A percentile compares a stretch with the other conserved stretches of the same genome.
phyloP scores from a whole-genome alignment of 1,140 invertebrate genomes.

The Samia ricini region DNA sequence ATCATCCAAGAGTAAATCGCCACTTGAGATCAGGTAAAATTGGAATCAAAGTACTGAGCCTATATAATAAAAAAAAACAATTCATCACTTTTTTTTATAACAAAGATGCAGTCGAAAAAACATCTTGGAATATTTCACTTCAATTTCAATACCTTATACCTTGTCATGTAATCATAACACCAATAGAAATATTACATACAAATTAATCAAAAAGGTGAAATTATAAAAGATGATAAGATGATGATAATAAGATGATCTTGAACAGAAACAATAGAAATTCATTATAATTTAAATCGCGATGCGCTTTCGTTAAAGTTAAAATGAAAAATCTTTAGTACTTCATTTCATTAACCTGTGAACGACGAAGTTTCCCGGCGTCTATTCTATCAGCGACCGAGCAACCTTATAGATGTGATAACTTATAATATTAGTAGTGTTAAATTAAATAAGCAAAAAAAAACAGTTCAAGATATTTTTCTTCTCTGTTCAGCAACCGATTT shows the following conservation, averaged over 20 bases:
- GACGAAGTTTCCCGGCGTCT: neutral
- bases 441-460: neutral
- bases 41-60: no score
- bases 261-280: neutral
- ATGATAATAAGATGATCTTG: neutral
- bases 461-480: no score
- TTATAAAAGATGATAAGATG: neutral
- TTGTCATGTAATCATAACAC: no score
- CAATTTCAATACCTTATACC: no score
- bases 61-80: no score
- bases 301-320: neutral
- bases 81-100: no score
- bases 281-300: neutral
- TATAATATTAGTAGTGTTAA: neutral
- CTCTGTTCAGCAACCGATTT: no score
- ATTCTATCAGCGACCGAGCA: neutral
- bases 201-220: neutral
- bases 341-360: neutral
- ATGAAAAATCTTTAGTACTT: neutral
- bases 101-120: no score
- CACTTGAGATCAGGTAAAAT: no score
- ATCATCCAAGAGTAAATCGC: no score
- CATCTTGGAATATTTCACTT: no score
- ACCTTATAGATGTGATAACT: neutral
- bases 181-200: no score